Conservation (phyloP, 2,113 vertebrate genomes). For the Nymphicus hollandicus region DNA sequence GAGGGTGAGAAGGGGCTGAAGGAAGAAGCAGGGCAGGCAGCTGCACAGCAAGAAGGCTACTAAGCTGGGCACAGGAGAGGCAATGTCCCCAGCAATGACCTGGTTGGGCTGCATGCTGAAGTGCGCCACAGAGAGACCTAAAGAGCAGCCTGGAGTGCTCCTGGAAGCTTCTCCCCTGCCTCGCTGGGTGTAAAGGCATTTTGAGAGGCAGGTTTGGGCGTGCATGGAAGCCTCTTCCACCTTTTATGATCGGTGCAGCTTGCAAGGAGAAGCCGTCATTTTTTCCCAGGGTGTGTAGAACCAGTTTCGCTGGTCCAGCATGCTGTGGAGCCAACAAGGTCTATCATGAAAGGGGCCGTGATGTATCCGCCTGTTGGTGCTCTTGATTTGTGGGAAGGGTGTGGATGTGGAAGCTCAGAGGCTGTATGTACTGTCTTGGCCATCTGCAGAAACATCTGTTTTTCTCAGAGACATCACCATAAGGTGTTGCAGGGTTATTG, state of each 20-base stretch:
- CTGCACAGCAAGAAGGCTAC: not conserved
- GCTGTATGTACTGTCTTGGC: not conserved
- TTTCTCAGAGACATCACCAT: not conserved
- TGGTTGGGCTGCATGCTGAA: not conserved
- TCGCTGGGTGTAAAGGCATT: not conserved
- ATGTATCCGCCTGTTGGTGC: not conserved
- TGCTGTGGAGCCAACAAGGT: conserved; percentile 3
- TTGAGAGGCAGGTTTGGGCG: conserved; percentile 65
- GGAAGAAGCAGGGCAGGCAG: not conserved
- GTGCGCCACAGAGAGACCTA: not conserved
- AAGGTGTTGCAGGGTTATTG: rapidly evolving
- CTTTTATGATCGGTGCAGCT: conserved; percentile 54
- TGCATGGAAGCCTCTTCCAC: conserved; percentile 46
- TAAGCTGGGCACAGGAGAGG: not conserved
- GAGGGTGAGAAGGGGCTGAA: not conserved
- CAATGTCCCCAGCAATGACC: not conserved
- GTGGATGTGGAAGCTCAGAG: not conserved
- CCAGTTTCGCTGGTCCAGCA: conserved; percentile 71
- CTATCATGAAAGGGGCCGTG: not conserved
- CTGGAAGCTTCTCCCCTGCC: not conserved
- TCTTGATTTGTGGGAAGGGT: conserved; percentile 26
- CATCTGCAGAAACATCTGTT: not conserved
- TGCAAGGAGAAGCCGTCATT: conserved; percentile 69
- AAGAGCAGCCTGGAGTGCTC: not conserved
- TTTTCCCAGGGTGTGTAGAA: conserved; percentile 75